Percentiles rank a stretch among this genome's conserved stretches.
Conservation (phyloP, 2,113 vertebrate genomes). For the Urocynchramus pylzowi region DNA sequence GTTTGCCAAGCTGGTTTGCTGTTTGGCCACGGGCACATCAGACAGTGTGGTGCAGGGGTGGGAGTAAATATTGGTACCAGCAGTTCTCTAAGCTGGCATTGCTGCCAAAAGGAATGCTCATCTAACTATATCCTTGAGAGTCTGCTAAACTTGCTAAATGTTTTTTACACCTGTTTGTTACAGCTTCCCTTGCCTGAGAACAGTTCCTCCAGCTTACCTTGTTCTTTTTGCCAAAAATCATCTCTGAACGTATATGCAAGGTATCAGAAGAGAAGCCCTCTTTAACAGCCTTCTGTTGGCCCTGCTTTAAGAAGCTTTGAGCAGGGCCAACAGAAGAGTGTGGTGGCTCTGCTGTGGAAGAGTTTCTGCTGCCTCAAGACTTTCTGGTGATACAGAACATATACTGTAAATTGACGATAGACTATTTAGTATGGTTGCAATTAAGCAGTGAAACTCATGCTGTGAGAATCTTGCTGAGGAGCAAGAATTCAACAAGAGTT, state of each 20-base stretch:
- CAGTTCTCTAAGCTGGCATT: neutral
- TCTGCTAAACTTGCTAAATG: constrained; percentile 9
- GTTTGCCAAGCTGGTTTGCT: neutral
- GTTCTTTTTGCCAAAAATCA: neutral
- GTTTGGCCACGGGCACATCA: neutral
- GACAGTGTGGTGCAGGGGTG: neutral
- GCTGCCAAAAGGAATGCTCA: neutral
- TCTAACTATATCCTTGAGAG: neutral
- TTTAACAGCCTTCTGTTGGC: no score
- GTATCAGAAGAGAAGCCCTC: neutral
- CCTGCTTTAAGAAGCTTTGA: neutral
- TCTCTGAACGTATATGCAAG: neutral
- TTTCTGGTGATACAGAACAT: neutral
- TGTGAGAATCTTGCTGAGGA: constrained; percentile 36
- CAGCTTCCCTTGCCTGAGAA: constrained; percentile 10
- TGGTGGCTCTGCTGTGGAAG: neutral
- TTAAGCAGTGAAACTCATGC: constrained; percentile 46
- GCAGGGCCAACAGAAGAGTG: neutral
- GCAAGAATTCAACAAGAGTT: constrained; percentile 41
- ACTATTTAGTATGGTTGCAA: constrained; percentile 25
- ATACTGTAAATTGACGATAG: neutral
- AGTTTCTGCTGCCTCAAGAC: neutral
- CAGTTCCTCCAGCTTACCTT: neutral
- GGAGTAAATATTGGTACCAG: constrained; percentile 6
- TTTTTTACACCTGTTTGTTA: constrained; percentile 32